Percentiles rank a stretch among this genome's conserved stretches.
phyloP scores from a whole-genome alignment of 2,797 vertebrate genomes.

The Pseudochromis fuscus region DNA sequence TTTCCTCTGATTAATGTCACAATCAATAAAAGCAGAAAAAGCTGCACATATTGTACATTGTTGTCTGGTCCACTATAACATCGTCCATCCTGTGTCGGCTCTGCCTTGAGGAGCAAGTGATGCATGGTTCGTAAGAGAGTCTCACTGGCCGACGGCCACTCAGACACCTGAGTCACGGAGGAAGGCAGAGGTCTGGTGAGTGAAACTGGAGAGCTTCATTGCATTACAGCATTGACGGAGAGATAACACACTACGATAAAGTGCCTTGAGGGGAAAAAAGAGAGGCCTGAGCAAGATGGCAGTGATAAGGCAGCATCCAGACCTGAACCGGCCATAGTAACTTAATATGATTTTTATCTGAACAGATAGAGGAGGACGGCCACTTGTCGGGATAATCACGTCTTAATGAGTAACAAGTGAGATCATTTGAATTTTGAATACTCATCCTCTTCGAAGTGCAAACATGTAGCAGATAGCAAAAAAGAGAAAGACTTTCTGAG shows the following conservation, averaged over 20 bases:
- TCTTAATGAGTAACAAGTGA: conserved; percentile 58
- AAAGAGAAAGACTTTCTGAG: background rate
- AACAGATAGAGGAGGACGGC: conserved; percentile 41
- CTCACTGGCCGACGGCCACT: conserved; percentile 64
- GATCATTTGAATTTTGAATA: conserved; percentile 53
- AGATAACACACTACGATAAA: conserved; percentile 67
- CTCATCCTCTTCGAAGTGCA: conserved; percentile 18
- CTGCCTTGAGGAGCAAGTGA: conserved; percentile 47
- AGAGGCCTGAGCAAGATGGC: conserved; percentile 68
- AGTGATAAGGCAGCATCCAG: conserved; percentile 59
- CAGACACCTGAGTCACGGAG: conserved; percentile 78
- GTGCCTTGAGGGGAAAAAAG: conserved; percentile 60
- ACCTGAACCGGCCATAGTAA: conserved; percentile 60
- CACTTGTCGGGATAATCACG: conserved; percentile 63
- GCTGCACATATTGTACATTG: conserved; percentile 21
- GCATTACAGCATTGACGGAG: conserved; percentile 66
- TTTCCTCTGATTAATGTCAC: background rate
- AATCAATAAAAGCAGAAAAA: conserved; percentile 1
- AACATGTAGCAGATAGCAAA: background rate
- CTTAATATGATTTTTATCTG: conserved; percentile 70
- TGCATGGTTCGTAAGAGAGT: conserved; percentile 47
- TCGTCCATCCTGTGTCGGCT: conserved; percentile 45
- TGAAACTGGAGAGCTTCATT: conserved; percentile 73
- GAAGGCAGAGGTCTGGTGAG: conserved; percentile 66
- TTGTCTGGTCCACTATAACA: conserved; percentile 25